A percentile compares a stretch with the other conserved stretches of the same genome.
phyloP scores from a whole-genome alignment of 2,113 vertebrate species.

The Lanius collurio region DNA sequence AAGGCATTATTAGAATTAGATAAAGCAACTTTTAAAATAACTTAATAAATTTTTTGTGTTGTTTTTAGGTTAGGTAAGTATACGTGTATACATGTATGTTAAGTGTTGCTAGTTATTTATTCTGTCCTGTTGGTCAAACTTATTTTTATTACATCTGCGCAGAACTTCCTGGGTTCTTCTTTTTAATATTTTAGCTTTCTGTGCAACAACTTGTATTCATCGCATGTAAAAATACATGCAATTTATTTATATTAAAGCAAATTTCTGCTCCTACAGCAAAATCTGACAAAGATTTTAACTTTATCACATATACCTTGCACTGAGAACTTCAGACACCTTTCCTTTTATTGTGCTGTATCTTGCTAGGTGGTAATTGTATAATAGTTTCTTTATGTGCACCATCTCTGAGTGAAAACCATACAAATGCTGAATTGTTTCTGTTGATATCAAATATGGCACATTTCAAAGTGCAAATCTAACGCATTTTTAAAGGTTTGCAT shows the following conservation, averaged over 20 bases:
- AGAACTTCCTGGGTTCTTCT: background rate
- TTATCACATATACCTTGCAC: background rate
- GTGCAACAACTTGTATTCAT: background rate
- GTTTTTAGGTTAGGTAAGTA: background rate
- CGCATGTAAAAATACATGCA: background rate
- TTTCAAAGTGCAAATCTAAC: background rate
- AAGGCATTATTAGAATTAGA: background rate
- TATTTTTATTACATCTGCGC: background rate
- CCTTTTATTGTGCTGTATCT: background rate
- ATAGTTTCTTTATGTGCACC: background rate
- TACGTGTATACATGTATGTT: accelerated
- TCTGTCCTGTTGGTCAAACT: background rate
- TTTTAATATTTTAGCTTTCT: background rate
- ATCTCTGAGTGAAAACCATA: background rate
- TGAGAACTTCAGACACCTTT: background rate
- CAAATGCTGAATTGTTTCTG: background rate
- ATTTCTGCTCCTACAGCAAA: background rate
- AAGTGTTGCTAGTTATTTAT: background rate
- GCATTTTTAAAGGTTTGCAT: background rate
- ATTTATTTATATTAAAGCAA: background rate
- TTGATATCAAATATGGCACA: background rate
- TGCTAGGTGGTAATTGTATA: background rate
- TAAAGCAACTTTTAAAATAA: background rate
- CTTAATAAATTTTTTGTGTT: background rate
- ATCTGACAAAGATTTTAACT: background rate